Evolutionary conservation across 1,140 invertebrate species (phyloP).

Genomic region (Drosophila dunni): DNA sequence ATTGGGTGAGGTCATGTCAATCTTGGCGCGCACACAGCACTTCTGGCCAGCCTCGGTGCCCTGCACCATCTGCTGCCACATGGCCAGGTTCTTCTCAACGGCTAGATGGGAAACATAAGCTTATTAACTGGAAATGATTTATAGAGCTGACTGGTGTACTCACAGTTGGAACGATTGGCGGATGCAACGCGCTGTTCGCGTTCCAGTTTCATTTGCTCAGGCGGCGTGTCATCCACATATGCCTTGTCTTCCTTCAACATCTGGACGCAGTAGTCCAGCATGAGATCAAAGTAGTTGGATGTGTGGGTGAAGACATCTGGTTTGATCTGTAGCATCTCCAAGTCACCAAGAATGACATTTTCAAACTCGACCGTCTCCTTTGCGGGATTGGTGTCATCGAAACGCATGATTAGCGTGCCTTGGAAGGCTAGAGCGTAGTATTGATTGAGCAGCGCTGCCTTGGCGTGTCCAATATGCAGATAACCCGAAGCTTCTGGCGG

Average conservation of each 20-base stretch:
- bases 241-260: slow-evolving; percentile 95
- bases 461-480: slow-evolving; percentile 99
- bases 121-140: not conserved
- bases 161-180: slow-evolving; percentile 93
- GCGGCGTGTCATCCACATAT: slow-evolving; percentile 98
- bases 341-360: slow-evolving; percentile 98
- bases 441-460: slow-evolving; percentile 98
- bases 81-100: slow-evolving; percentile 92
- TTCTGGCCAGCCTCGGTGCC: slow-evolving; percentile 92
- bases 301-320: slow-evolving; percentile 97
- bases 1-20: slow-evolving; percentile 98
- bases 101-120: slow-evolving; percentile 85
- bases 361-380: slow-evolving; percentile 99
- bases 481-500: slow-evolving; percentile 99
- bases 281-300: slow-evolving; percentile 98
- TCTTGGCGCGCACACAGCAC: slow-evolving; percentile 98
- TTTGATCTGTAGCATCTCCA: slow-evolving; percentile 95
- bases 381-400: slow-evolving; percentile 99
- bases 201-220: slow-evolving; percentile 97
- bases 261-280: slow-evolving; percentile 95
- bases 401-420: slow-evolving; percentile 98
- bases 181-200: slow-evolving; percentile 96
- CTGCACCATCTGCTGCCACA: slow-evolving; percentile 98
- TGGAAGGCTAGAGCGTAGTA: slow-evolving; percentile 97
- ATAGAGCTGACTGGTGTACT: slow-evolving; percentile 63